phyloP scores from a whole-genome alignment of 1,140 invertebrate species.

The Dolichoris vasculosae region DNA sequence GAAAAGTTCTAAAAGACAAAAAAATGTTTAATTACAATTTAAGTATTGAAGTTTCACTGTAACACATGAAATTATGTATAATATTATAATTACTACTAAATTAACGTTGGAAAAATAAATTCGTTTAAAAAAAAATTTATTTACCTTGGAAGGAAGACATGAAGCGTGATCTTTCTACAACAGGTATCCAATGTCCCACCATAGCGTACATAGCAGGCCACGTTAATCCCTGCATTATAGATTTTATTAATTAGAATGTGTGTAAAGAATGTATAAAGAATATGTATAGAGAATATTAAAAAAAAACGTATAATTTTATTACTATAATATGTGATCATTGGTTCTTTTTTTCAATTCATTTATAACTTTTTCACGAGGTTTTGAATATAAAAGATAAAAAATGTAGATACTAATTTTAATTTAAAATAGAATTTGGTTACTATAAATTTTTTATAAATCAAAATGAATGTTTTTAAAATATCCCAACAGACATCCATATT shows the following conservation, averaged over 20 bases:
- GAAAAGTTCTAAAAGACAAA: slow-evolving; percentile 19
- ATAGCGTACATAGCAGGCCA: slow-evolving; percentile 91
- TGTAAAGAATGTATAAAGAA: too few species aligned
- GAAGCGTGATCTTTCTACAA: slow-evolving; percentile 83
- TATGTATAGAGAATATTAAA: too few species aligned
- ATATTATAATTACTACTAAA: slow-evolving; percentile 50
- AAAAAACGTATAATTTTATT: too few species aligned
- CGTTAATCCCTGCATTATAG: slow-evolving; percentile 81
- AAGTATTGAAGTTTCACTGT: slow-evolving; percentile 73
- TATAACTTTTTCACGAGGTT: too few species aligned
- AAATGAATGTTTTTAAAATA: too few species aligned
- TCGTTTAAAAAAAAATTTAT: slow-evolving; percentile 9
- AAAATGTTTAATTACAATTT: slow-evolving; percentile 33
- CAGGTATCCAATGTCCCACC: slow-evolving; percentile 89
- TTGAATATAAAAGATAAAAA: too few species aligned
- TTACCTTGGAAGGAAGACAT: slow-evolving; percentile 85
- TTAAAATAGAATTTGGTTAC: too few species aligned
- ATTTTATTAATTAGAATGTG: background rate
- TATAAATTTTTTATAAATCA: too few species aligned
- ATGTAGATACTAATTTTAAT: too few species aligned
- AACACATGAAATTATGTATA: slow-evolving; percentile 68
- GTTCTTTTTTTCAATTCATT: too few species aligned
- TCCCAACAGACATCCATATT: too few species aligned
- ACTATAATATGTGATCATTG: too few species aligned
- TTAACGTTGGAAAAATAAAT: background rate